Evolutionary conservation across 2,888 invertebrate species (phyloP).

Genomic region (Xestia xanthographa): DNA sequence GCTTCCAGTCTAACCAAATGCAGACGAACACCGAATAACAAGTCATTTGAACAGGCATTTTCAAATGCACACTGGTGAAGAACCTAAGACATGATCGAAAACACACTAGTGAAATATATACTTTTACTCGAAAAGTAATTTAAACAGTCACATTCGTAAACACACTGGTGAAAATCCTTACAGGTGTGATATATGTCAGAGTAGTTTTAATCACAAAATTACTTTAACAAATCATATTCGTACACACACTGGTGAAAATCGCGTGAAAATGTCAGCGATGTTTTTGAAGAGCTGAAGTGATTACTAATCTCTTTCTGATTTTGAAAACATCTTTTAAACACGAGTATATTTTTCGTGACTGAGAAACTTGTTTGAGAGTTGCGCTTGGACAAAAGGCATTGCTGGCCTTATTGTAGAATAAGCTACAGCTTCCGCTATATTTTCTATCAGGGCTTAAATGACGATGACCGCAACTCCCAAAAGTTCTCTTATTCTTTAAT

Average conservation of each 20-base stretch:
- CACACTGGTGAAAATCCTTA: neutral
- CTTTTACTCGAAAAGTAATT: neutral
- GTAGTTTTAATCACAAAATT: neutral
- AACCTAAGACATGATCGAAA: too few species aligned
- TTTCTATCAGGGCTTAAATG: neutral
- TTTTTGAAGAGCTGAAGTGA: neutral
- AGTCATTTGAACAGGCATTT: neutral
- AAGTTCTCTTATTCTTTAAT: constrained; percentile 12
- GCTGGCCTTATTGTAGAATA: too few species aligned
- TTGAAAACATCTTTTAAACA: too few species aligned
- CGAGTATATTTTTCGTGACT: too few species aligned
- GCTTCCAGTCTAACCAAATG: neutral
- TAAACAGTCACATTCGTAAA: neutral
- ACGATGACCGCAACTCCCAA: constrained; percentile 41
- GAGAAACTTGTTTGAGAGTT: neutral
- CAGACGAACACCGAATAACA: neutral
- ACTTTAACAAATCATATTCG: neutral
- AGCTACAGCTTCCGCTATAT: neutral
- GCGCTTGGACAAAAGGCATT: constrained; percentile 11
- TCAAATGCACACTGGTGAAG: neutral
- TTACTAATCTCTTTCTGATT: too few species aligned
- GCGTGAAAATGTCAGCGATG: too few species aligned
- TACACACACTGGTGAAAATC: neutral
- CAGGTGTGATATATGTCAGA: neutral
- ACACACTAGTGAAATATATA: too few species aligned